Evolutionary conservation across 2,797 vertebrate genomes (phyloP), one percentile per base, ranked within the genome.

Genomic region (Sternotherus odoratus): DNA sequence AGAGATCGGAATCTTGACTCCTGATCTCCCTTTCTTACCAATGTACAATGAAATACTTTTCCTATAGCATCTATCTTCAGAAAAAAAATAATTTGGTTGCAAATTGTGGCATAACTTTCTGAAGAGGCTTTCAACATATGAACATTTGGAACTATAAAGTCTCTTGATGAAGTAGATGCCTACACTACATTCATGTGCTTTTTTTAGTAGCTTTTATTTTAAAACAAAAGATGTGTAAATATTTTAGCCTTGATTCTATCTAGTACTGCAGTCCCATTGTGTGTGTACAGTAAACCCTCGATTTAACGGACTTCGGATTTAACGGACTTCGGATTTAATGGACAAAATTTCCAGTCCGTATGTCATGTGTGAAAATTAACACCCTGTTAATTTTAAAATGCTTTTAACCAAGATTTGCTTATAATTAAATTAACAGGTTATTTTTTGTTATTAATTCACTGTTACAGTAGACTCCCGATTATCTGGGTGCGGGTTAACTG

Each of bases 31-130:
- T 69, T 10, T 66, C 17, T 48, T 6, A 1, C 7, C 9, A 53
- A 12, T 36, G 3, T 50, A 33, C 8, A 54, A 10, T 49, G 36
- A 83, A 43, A 43, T 43, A 8, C 43, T 43, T 43, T 43, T 43
- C 43, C 43, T 43, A 8, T 43, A 43, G 43, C 43, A 43, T 43
- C 43, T 43, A 43, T 24, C 66, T 13, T 13, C 82, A 74, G 3
- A 4, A 26, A 82, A 82, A 50, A 72, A 77, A 87, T 30, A 13
- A 0, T 21, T 57, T 53, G 23, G 36, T 57, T 11, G 3, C 4
- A 28, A 9, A 1, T 56, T n/a, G 7, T 1, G 0, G 16, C 30
- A 63, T 1, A 12, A 57, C 53, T 33, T 2, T 4, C 39, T 46
- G 39, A 74, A 74, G 24, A 39, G 12, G 4, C 39, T 74, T 74